Percentiles rank a stretch among this genome's conserved stretches.
phyloP scores from a whole-genome alignment of 2,113 vertebrate species.

The Paramormyrops kingsleyae region DNA sequence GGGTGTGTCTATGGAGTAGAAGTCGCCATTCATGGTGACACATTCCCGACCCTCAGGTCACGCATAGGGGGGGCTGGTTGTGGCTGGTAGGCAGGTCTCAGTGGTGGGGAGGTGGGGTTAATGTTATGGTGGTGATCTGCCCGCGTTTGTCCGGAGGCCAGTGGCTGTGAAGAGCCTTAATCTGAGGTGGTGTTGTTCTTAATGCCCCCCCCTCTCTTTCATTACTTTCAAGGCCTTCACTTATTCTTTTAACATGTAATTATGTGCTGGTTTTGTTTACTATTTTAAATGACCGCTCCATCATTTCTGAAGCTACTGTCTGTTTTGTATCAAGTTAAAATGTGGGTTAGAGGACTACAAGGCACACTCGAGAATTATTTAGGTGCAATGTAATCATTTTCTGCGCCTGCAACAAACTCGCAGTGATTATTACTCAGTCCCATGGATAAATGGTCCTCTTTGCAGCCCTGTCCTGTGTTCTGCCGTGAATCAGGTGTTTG shows the following conservation, averaged over 20 bases:
- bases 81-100: not conserved
- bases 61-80: not conserved
- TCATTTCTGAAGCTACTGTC: not conserved
- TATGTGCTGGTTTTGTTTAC: not conserved
- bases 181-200: not conserved
- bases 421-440: not conserved
- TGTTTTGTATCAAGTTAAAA: not conserved
- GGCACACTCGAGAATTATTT: not conserved
- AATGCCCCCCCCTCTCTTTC: no score
- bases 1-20: not conserved
- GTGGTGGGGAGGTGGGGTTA: slow-evolving; percentile 31
- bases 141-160: slow-evolving; percentile 15
- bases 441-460: not conserved
- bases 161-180: not conserved
- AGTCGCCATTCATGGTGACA: not conserved
- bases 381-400: slow-evolving; percentile 6
- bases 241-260: not conserved
- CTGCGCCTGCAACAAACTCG: not conserved
- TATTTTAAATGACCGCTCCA: not conserved
- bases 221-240: not conserved
- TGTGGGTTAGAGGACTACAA: not conserved
- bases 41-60: not conserved
- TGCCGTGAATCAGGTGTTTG: not conserved
- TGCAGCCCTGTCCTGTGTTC: not conserved
- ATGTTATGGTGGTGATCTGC: slow-evolving; percentile 43